Percentiles rank a stretch among this genome's conserved stretches.
These are phyloP conservation scores for Ichneumoninae sp. DNA, from an alignment of 2,888 invertebrate genomes.

Conservation along the genomic window DNA sequence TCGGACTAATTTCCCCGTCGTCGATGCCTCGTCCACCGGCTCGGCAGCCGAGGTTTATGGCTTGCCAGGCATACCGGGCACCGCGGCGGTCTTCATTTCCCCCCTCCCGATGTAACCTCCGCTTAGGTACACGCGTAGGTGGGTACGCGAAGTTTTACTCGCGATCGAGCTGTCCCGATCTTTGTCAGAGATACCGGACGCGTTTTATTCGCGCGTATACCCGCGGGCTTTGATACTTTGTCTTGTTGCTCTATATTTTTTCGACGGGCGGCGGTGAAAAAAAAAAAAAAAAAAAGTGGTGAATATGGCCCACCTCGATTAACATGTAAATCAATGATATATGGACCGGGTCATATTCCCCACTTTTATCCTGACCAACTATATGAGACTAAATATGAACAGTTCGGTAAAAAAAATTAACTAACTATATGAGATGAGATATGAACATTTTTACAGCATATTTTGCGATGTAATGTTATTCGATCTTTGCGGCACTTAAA, in stretches of 20 bases:
- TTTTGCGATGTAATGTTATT: no score
- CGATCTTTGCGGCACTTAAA: not conserved
- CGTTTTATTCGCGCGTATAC: not conserved
- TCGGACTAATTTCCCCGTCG: conserved; percentile 58
- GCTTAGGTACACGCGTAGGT: conserved; percentile 12
- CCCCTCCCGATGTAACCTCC: not conserved
- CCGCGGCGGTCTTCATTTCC: conserved; percentile 25
- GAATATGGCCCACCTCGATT: no score
- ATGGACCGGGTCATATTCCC: no score
- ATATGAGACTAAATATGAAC: no score
- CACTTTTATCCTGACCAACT: no score
- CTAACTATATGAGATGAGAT: no score
- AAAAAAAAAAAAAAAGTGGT: not conserved
- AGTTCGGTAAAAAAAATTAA: not conserved
- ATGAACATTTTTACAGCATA: no score
- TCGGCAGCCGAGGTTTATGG: conserved; percentile 55
- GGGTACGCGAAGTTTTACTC: conserved; percentile 19
- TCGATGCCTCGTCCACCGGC: conserved; percentile 39
- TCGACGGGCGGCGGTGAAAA: not conserved
- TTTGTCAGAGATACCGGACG: not conserved
- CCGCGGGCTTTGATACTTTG: not conserved
- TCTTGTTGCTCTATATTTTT: not conserved
- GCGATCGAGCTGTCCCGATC: conserved; percentile 42
- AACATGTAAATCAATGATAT: no score
- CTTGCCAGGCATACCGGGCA: conserved; percentile 31